phyloP scores from a whole-genome alignment of 92 coral and sea anemone genomes.

The Montipora capitata region DNA sequence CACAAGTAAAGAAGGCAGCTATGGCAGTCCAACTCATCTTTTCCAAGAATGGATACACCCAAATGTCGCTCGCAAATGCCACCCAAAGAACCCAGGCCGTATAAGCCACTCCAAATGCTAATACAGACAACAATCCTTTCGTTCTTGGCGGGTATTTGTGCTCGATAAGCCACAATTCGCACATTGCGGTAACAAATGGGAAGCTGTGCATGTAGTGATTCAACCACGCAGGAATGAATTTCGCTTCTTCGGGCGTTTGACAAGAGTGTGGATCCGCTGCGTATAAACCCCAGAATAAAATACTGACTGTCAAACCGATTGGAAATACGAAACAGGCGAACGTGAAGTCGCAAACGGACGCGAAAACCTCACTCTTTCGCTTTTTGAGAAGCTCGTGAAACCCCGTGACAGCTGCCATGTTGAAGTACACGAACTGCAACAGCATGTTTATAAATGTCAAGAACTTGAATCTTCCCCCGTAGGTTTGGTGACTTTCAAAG shows the following conservation, averaged over 20 bases:
- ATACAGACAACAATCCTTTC: conserved; percentile 72
- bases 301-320: conserved; percentile 79
- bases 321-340: conserved; percentile 93
- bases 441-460: conserved; percentile 93
- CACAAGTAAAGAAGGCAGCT: conserved; percentile 70
- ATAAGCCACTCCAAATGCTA: conserved; percentile 78
- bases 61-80: conserved; percentile 82
- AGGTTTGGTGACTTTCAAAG: conserved; percentile 78
- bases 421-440: conserved; percentile 87
- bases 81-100: conserved; percentile 90
- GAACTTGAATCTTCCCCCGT: conserved; percentile 96
- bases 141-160: conserved; percentile 86
- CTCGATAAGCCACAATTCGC: conserved; percentile 78
- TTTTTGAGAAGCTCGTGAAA: conserved; percentile 75
- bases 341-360: conserved; percentile 82
- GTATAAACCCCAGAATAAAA: conserved; percentile 93
- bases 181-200: conserved; percentile 75
- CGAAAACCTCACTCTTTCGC: conserved; percentile 79
- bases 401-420: conserved; percentile 86
- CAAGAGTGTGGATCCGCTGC: conserved; percentile 85
- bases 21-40: conserved; percentile 76
- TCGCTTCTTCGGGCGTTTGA: conserved; percentile 79
- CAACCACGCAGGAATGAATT: conserved; percentile 82
- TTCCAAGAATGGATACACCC: conserved; percentile 97
- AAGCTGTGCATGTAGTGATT: conserved; percentile 94